These are phyloP conservation scores for Arenicola marina DNA, from an alignment of 2,888 invertebrate genomes.

Conservation along the genomic window DNA sequence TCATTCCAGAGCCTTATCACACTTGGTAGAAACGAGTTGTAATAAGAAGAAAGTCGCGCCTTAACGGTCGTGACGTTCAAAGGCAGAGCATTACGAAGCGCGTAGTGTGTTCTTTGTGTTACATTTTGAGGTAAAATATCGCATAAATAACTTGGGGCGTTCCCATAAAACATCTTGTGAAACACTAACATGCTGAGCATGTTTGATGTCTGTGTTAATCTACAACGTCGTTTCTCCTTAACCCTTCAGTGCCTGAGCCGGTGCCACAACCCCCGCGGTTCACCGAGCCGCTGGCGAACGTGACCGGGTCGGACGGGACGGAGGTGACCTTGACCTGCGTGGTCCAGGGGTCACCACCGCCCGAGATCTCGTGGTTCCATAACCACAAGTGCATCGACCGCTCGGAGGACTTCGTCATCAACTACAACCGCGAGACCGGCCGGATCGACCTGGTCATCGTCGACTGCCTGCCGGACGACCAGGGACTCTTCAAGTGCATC, in stretches of 20 bases:
- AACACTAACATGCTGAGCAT: too few relatives aligned
- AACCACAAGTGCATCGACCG: slow-evolving; percentile 59
- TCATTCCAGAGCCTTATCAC: too few relatives aligned
- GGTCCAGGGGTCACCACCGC: slow-evolving; percentile 54
- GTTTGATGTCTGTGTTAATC: too few relatives aligned
- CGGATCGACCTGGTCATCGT: slow-evolving; percentile 56
- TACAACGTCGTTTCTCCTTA: too few relatives aligned
- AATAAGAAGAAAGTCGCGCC: too few relatives aligned
- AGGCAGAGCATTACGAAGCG: too few relatives aligned
- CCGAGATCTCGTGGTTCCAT: slow-evolving; percentile 59
- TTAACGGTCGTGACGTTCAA: too few relatives aligned
- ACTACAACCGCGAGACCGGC: slow-evolving; percentile 55
- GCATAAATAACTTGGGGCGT: too few relatives aligned
- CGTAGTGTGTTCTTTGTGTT: too few relatives aligned
- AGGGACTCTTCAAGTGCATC: slow-evolving; percentile 64
- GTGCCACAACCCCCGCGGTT: slow-evolving; percentile 47
- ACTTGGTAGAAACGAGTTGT: too few relatives aligned
- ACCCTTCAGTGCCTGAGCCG: slow-evolving; percentile 24
- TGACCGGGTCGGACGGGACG: slow-evolving; percentile 46
- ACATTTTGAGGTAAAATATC: too few relatives aligned
- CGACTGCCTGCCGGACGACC: slow-evolving; percentile 60
- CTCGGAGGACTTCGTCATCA: slow-evolving; percentile 59
- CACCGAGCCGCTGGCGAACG: slow-evolving; percentile 40
- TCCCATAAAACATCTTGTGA: too few relatives aligned
- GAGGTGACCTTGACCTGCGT: slow-evolving; percentile 53